These are phyloP conservation scores for Heterodera schachtii DNA, from an alignment of 1,140 invertebrate genomes.

Conservation along the genomic window DNA sequence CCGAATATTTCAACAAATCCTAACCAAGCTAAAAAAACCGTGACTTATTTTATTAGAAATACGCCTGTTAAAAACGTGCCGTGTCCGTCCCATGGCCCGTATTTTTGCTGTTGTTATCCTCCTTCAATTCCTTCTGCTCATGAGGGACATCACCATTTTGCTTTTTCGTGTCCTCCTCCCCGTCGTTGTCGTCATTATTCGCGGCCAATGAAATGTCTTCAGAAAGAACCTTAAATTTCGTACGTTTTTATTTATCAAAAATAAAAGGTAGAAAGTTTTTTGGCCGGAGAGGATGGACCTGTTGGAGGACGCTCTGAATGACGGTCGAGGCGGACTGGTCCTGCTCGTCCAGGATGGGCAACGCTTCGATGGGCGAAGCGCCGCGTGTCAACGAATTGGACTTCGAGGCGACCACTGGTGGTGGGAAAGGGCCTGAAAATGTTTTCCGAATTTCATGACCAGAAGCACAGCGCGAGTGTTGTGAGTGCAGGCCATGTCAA, in stretches of 20 bases:
- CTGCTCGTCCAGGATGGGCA: slow-evolving; percentile 48
- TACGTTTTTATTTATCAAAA: not conserved
- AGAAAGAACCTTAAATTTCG: slow-evolving; percentile 36
- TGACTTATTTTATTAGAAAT: too few relatives aligned
- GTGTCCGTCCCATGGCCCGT: too few relatives aligned
- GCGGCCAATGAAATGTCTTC: slow-evolving; percentile 7
- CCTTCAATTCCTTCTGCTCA: not conserved
- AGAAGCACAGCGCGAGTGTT: not conserved
- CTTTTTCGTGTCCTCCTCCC: not conserved
- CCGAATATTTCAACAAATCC: too few relatives aligned
- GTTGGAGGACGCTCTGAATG: slow-evolving; percentile 57
- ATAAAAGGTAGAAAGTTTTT: not conserved
- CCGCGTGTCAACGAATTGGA: slow-evolving; percentile 59
- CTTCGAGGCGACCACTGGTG: slow-evolving; percentile 48
- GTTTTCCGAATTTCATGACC: too few relatives aligned
- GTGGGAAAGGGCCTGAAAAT: slow-evolving; percentile 52
- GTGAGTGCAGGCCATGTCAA: not conserved
- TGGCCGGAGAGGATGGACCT: slow-evolving; percentile 36
- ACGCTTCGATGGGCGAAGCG: slow-evolving; percentile 48
- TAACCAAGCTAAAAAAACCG: too few relatives aligned
- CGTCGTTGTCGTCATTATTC: not conserved
- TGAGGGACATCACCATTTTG: not conserved
- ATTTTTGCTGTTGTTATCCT: not conserved
- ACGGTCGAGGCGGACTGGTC: slow-evolving; percentile 42
- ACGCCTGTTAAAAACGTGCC: too few relatives aligned